These are phyloP conservation scores for Vollenhovia emeryi DNA, from an alignment of 1,140 invertebrate genomes.

Conservation along the genomic window DNA sequence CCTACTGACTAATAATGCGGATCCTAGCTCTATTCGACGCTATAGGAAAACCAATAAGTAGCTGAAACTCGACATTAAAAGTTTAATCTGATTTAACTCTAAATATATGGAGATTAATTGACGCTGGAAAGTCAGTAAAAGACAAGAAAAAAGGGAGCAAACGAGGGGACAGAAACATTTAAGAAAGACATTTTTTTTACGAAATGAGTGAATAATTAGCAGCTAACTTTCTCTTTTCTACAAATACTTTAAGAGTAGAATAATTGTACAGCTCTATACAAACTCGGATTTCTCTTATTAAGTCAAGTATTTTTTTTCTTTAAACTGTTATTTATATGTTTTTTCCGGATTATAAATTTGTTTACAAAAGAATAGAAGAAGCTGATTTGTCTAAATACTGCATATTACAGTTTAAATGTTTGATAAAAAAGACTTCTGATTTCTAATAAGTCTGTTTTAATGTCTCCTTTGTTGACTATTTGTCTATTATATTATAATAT, in stretches of 20 bases:
- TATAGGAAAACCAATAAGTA: neutral
- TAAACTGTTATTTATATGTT: constrained; percentile 62
- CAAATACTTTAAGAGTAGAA: constrained; percentile 57
- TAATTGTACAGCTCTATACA: constrained; percentile 21
- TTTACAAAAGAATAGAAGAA: neutral
- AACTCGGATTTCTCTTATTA: constrained; percentile 34
- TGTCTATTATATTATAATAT: constrained; percentile 77
- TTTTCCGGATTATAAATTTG: constrained; percentile 23
- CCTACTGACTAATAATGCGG: neutral
- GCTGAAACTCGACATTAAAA: constrained; percentile 6
- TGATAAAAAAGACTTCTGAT: constrained; percentile 65
- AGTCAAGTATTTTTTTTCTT: constrained; percentile 44
- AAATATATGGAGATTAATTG: constrained; percentile 13
- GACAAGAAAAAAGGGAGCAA: neutral
- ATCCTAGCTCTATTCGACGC: constrained; percentile 11
- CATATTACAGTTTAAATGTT: constrained; percentile 70
- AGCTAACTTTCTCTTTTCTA: constrained; percentile 60
- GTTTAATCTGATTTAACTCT: neutral
- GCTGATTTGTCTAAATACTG: constrained; percentile 56
- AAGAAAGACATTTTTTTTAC: constrained; percentile 43
- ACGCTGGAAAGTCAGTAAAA: neutral
- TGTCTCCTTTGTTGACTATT: constrained; percentile 73
- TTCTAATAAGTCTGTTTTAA: constrained; percentile 67
- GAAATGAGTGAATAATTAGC: constrained; percentile 46
- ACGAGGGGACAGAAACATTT: neutral